Evolutionary conservation across 2,888 invertebrate species (phyloP).

Genomic region (Sphecodes monilicornis): DNA sequence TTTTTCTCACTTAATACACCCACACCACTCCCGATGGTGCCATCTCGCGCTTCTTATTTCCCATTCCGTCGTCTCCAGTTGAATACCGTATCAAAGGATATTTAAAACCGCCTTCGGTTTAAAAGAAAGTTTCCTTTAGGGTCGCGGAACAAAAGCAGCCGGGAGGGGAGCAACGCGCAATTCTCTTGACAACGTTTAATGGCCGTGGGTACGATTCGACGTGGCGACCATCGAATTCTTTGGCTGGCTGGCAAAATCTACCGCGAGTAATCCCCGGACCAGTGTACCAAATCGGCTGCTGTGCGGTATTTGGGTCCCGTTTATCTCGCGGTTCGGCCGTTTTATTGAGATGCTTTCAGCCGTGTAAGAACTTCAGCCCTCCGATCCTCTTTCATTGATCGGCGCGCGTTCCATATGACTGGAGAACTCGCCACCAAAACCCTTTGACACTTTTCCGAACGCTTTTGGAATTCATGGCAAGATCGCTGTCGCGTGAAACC

Average conservation of each 20-base stretch:
- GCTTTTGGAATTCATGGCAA: background rate
- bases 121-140: slow-evolving; percentile 63
- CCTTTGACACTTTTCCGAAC: slow-evolving; percentile 36
- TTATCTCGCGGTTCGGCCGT: slow-evolving; percentile 12
- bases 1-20: slow-evolving; percentile 38
- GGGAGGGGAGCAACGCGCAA: slow-evolving; percentile 35
- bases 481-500: slow-evolving; percentile 23
- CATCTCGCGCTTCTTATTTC: slow-evolving; percentile 58
- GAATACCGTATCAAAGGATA: slow-evolving; percentile 69
- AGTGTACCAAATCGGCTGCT: background rate
- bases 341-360: slow-evolving; percentile 36
- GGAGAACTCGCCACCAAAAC: slow-evolving; percentile 32
- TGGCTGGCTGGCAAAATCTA: slow-evolving; percentile 4
- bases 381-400: slow-evolving; percentile 35
- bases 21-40: slow-evolving; percentile 48
- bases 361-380: background rate
- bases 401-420: slow-evolving; percentile 24
- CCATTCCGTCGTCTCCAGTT: slow-evolving; percentile 35
- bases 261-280: slow-evolving; percentile 27
- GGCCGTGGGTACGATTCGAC: slow-evolving; percentile 46
- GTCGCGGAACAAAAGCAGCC: slow-evolving; percentile 53
- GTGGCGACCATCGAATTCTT: slow-evolving; percentile 23
- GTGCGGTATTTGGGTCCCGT: slow-evolving; percentile 2
- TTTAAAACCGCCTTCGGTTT: slow-evolving; percentile 64
- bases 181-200: slow-evolving; percentile 69